Base-by-base conservation (phyloP, 2,797 vertebrate species). In the Thaleichthys pacificus region DNA sequence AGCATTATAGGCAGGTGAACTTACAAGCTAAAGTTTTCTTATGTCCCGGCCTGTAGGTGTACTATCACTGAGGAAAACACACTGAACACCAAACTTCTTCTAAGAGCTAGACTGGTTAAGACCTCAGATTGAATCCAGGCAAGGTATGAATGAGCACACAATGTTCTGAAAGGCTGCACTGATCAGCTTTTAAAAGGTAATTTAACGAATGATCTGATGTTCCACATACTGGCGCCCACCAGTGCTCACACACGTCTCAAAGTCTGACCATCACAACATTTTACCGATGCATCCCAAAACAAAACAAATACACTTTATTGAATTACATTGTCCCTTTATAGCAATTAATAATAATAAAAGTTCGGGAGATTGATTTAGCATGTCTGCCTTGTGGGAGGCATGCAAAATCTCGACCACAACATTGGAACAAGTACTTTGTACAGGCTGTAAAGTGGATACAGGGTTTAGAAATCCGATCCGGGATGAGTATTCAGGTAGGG, bases 141-240 rank as follows among this genome's bases (percentile, higher is more conserved):
- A 51, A 8, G 42, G 47, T 28, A 51, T 66, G 65, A 54, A 66
- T 51, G 65, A 66, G 65, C 42, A 66, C 42, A 21, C 11, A 49
- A 21, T 51, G 14, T 54, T 17, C 65, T 66, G 47, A 51, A 66
- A 49, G 24, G 65, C 65, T 35, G 38, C n/a, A 28, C 17, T 38
- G 63, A 65, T 42, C 35, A 47, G n/a, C 3, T 32, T 24, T 66
- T 24, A 66, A 66, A 15, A 28, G 65, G 65, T 42, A 66, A 66
- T 66, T 51, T 26, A 66, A 66, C 65, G 54, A 66, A 66, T 51
- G 17, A 64, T 64, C 32, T 64, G 32, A 64, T 64, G n/a, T 38
- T 21, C 47, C 47, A 42, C 47, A 28, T 26, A 21, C 42, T 66
- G 65, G 47, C 65, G 47, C 24, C 65, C 65, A 66, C 42, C 51